phyloP scores from a whole-genome alignment of 2,888 invertebrate species.

The Ischnus inquisitorius region DNA sequence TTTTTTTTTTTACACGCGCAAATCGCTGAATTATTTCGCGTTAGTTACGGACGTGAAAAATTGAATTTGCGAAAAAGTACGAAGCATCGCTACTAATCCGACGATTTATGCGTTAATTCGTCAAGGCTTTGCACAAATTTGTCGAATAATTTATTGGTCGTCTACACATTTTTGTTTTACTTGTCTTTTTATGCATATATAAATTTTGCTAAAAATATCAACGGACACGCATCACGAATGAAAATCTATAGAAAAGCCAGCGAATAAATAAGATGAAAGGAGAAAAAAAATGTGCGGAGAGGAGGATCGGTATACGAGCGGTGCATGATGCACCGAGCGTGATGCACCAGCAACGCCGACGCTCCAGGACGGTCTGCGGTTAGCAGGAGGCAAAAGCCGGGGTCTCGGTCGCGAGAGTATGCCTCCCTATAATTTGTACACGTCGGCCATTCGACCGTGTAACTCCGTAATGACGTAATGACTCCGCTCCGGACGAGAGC shows the following conservation, averaged over 20 bases:
- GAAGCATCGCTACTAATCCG: neutral
- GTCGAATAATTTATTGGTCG: neutral
- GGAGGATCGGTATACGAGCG: slow-evolving; percentile 11
- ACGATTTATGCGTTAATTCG: neutral
- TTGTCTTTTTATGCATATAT: neutral
- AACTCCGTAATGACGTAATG: slow-evolving; percentile 84
- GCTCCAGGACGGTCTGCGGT: slow-evolving; percentile 69
- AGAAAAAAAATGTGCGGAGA: neutral
- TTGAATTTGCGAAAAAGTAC: neutral
- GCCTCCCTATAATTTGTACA: slow-evolving; percentile 82
- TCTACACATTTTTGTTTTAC: neutral
- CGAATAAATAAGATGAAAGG: slow-evolving; percentile 22
- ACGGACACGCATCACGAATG: slow-evolving; percentile 16
- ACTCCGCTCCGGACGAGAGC: slow-evolving; percentile 73
- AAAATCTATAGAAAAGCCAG: slow-evolving; percentile 8
- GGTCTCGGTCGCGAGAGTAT: slow-evolving; percentile 70
- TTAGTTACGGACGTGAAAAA: slow-evolving; percentile 36
- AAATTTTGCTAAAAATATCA: neutral
- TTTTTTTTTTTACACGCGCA: slow-evolving; percentile 33
- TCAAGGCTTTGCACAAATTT: neutral
- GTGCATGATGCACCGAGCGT: slow-evolving; percentile 61
- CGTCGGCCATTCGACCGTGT: slow-evolving; percentile 82
- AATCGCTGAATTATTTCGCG: slow-evolving; percentile 53
- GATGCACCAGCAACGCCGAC: slow-evolving; percentile 59
- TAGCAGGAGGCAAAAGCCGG: slow-evolving; percentile 70